Percentiles rank a stretch among this genome's conserved stretches.
Conservation (phyloP, 2,888 invertebrate genomes). For the Microctonus aethiopoides region DNA sequence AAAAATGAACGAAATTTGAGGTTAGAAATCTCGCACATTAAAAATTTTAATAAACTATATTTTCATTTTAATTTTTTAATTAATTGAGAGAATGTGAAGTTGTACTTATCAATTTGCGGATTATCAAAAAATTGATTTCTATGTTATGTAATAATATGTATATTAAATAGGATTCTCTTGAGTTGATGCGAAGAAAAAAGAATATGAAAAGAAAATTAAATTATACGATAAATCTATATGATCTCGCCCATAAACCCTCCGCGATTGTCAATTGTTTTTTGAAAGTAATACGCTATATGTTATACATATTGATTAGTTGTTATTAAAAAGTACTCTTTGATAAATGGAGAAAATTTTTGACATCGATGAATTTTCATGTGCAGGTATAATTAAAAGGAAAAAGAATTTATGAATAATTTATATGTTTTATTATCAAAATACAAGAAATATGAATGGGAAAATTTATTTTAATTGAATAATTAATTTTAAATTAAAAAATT, state of each 20-base stretch:
- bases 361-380: background rate
- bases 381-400: conserved; percentile 38
- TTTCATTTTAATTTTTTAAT: background rate
- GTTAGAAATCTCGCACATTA: background rate
- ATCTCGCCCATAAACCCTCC: conserved; percentile 54
- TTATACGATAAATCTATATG: conserved; percentile 41
- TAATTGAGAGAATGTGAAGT: background rate
- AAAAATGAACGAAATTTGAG: background rate
- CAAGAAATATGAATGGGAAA: background rate
- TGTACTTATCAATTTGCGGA: background rate
- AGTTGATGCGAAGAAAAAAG: conserved; percentile 26
- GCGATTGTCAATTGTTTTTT: conserved; percentile 66
- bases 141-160: background rate
- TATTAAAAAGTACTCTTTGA: conserved; percentile 16
- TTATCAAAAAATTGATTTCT: background rate
- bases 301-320: conserved; percentile 50
- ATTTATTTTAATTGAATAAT: too few species aligned
- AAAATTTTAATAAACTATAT: background rate
- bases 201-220: conserved; percentile 25
- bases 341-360: too few species aligned
- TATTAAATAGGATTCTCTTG: too few species aligned
- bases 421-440: conserved; percentile 48
- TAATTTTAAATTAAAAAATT: too few species aligned
- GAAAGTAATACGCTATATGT: conserved; percentile 64
- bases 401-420: conserved; percentile 37